Evolutionary conservation across 2,797 vertebrate species (phyloP), one percentile per base, ranked within the genome.

Genomic region (Pempheris klunzingeri): DNA sequence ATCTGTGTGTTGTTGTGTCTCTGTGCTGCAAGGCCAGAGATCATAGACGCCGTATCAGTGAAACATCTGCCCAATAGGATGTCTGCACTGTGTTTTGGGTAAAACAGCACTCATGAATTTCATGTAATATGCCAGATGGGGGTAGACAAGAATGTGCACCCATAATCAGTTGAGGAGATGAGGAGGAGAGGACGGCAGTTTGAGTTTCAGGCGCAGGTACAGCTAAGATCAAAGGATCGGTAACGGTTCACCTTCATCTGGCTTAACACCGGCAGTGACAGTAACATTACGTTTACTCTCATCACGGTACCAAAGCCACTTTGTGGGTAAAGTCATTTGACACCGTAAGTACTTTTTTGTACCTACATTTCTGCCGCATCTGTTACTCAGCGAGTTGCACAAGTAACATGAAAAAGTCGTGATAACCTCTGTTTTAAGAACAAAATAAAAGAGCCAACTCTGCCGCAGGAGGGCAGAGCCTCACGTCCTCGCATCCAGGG

Each of bases 1-100:
- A 87, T 85, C 76, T 87, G 86, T 74, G 83, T 76, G 73, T 59
- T 85, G 76, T 82, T 80, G 86, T 83, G 77, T 78, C 60, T 70
- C 64, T 64, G 57, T 1, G 32, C 76, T 68, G 74, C 36, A 11
- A 77, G 84, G 63, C 71, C 79, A 63, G 47, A 66, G 82, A 86
- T 88, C 78, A 81, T 28, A 84, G 75, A 59, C 11, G 22, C 38
- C 28, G 50, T 53, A 50, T 78, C 62, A 75, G 62, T 55, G 36
- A 75, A 80, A 87, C 83, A 90, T 87, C 84, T 89, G 82, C 67
- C 78, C 72, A 24, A 5, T 28, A 47, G 61, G 47, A 68, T 8
- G 68, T 68, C 80, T 80, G 66, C 41, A 58, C n/a, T 52, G 12
- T 17, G 73, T 60, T 79, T 77, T 63, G 55, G 60, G 50, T 54